phyloP scores from a whole-genome alignment of 2,888 invertebrate species.

The Hipparchia semele region DNA sequence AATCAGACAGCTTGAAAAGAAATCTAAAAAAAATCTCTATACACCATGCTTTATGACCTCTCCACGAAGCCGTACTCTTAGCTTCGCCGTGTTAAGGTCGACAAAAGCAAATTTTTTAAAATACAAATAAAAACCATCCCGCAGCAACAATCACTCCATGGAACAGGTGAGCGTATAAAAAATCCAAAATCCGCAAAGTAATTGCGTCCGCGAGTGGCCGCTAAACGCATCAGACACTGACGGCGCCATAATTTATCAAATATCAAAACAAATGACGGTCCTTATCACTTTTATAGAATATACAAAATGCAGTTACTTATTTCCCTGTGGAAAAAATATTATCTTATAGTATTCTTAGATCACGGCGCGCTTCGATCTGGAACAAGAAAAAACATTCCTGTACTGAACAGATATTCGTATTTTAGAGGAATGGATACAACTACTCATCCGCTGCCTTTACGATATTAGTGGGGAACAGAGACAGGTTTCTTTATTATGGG shows the following conservation, averaged over 20 bases:
- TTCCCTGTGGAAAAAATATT: slow-evolving; percentile 84
- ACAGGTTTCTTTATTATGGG: too few relatives aligned
- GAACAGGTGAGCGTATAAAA: slow-evolving; percentile 82
- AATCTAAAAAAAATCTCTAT: slow-evolving; percentile 79
- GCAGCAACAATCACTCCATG: slow-evolving; percentile 77
- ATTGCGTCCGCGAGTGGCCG: slow-evolving; percentile 73
- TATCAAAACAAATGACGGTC: slow-evolving; percentile 82
- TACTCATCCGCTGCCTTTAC: too few relatives aligned
- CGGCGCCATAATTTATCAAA: slow-evolving; percentile 80
- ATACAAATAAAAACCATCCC: slow-evolving; percentile 70
- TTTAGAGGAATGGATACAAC: too few relatives aligned
- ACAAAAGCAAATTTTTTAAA: slow-evolving; percentile 71
- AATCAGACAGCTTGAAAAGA: slow-evolving; percentile 76
- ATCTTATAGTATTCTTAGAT: slow-evolving; percentile 83
- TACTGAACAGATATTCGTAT: not conserved
- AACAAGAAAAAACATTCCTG: slow-evolving; percentile 52
- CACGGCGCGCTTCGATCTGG: slow-evolving; percentile 82
- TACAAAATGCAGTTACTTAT: slow-evolving; percentile 85
- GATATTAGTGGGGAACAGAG: too few relatives aligned
- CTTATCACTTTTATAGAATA: slow-evolving; percentile 84
- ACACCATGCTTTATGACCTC: slow-evolving; percentile 79
- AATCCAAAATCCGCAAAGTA: slow-evolving; percentile 80
- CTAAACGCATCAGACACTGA: slow-evolving; percentile 76
- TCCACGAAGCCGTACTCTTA: slow-evolving; percentile 70
- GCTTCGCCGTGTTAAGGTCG: slow-evolving; percentile 66